These are phyloP conservation scores for Zelostemma sp. DNA, from an alignment of 1,140 invertebrate species.

Conservation along the genomic window DNA sequence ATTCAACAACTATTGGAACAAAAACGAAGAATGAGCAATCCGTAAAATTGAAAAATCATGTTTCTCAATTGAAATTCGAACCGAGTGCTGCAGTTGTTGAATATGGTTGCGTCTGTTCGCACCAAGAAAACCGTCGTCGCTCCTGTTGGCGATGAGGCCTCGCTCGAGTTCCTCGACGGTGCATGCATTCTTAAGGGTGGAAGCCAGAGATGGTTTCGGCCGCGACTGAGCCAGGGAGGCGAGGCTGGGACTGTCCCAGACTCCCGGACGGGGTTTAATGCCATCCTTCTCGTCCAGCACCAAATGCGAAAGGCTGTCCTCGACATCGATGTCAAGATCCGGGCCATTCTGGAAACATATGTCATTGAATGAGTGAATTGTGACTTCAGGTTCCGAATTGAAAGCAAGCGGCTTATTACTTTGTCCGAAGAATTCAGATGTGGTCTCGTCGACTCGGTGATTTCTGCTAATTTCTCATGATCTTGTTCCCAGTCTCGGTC, in stretches of 20 bases:
- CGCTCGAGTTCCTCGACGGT: constrained; percentile 74
- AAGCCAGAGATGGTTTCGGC: constrained; percentile 45
- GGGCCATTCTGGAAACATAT: constrained; percentile 65
- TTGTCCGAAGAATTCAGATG: constrained; percentile 49
- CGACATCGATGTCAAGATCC: constrained; percentile 60
- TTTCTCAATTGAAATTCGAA: constrained; percentile 1
- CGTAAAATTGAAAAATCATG: constrained; percentile 35
- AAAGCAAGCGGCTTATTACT: too few species aligned
- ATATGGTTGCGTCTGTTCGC: constrained; percentile 57
- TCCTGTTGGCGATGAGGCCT: constrained; percentile 65
- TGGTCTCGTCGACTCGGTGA: constrained; percentile 70
- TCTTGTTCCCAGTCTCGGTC: constrained; percentile 80
- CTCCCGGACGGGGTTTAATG: constrained; percentile 65
- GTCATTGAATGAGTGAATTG: too few species aligned
- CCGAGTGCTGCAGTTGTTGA: constrained; percentile 56
- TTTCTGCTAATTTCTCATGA: constrained; percentile 77
- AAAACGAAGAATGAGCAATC: not conserved
- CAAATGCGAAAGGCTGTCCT: constrained; percentile 72
- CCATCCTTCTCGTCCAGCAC: constrained; percentile 73
- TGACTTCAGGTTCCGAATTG: too few species aligned
- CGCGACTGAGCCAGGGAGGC: constrained; percentile 50
- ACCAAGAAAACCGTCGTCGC: constrained; percentile 9
- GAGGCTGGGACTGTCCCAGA: constrained; percentile 68
- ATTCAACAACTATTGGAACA: constrained; percentile 40
- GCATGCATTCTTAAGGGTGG: constrained; percentile 66